Conservation (phyloP, 2,113 vertebrate species). For the Corvus hawaiiensis region DNA sequence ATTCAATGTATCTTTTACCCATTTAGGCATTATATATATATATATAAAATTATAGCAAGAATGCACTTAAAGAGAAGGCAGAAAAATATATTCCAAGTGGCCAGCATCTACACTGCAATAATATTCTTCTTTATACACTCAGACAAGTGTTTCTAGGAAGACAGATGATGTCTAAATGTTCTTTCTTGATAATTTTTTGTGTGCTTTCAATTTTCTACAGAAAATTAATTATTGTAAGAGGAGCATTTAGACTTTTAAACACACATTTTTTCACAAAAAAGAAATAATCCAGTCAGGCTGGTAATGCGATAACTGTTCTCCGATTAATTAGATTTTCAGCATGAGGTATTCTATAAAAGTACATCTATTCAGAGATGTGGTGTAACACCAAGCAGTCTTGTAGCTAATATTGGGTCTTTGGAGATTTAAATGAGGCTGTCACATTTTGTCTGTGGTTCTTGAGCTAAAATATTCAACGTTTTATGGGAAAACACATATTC, state of each 20-base stretch:
- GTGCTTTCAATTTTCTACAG: slow-evolving; percentile 44
- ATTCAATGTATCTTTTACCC: neutral
- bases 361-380: neutral
- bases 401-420: neutral
- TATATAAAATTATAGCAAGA: neutral
- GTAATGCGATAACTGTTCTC: slow-evolving; percentile 23
- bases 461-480: neutral
- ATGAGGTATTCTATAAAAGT: slow-evolving; percentile 4
- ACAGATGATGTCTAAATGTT: slow-evolving; percentile 45
- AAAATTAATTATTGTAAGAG: slow-evolving; percentile 51
- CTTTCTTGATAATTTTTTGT: slow-evolving; percentile 39
- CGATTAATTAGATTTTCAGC: slow-evolving; percentile 43
- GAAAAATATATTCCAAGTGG: neutral
- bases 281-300: neutral
- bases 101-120: neutral
- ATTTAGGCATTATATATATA: neutral
- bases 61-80: neutral
- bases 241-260: slow-evolving; percentile 46
- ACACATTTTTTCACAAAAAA: slow-evolving; percentile 5
- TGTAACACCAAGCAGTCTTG: neutral
- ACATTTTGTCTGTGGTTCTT: neutral
- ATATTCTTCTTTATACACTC: slow-evolving; percentile 7
- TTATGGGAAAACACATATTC: neutral
- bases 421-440: neutral
- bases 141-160: slow-evolving; percentile 35